phyloP scores from a whole-genome alignment of 1,140 invertebrate genomes.

The Alviniconcha marisindica region DNA sequence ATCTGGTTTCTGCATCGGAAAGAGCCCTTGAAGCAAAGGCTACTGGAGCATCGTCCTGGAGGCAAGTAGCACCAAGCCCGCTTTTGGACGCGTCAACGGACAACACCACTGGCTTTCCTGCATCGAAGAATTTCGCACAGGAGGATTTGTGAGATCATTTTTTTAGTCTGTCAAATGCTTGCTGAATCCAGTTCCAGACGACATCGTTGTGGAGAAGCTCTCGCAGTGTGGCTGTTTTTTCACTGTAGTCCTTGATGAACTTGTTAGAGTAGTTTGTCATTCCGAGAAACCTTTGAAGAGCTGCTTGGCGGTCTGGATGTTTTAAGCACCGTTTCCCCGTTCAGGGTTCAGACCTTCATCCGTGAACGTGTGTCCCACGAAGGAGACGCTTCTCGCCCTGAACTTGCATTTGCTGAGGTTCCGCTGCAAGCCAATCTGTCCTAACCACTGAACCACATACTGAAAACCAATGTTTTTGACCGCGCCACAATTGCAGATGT shows the following conservation, averaged over 20 bases:
- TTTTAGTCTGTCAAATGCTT: slow-evolving; percentile 4
- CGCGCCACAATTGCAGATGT: neutral
- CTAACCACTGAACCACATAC: neutral
- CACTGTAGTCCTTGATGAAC: slow-evolving; percentile 32
- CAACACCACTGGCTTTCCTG: slow-evolving; percentile 11
- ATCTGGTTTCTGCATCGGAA: slow-evolving; percentile 73
- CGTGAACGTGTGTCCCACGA: too few relatives aligned
- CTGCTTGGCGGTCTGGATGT: slow-evolving; percentile 21
- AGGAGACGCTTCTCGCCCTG: too few relatives aligned
- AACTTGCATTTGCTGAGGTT: too few relatives aligned
- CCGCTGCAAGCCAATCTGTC: neutral
- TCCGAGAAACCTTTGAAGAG: slow-evolving; percentile 16
- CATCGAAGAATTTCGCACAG: slow-evolving; percentile 41
- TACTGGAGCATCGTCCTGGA: slow-evolving; percentile 75
- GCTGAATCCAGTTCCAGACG: neutral
- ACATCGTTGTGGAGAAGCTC: neutral
- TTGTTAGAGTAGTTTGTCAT: slow-evolving; percentile 15
- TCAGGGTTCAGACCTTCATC: too few relatives aligned
- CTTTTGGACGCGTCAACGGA: slow-evolving; percentile 53
- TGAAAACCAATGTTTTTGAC: neutral
- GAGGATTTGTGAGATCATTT: too few relatives aligned
- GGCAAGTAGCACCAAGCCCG: slow-evolving; percentile 73
- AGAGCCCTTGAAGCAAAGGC: slow-evolving; percentile 75
- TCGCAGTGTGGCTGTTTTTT: neutral
- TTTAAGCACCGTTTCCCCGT: neutral